Conservation (phyloP, 2,888 invertebrate species). For the Boloria selene region DNA sequence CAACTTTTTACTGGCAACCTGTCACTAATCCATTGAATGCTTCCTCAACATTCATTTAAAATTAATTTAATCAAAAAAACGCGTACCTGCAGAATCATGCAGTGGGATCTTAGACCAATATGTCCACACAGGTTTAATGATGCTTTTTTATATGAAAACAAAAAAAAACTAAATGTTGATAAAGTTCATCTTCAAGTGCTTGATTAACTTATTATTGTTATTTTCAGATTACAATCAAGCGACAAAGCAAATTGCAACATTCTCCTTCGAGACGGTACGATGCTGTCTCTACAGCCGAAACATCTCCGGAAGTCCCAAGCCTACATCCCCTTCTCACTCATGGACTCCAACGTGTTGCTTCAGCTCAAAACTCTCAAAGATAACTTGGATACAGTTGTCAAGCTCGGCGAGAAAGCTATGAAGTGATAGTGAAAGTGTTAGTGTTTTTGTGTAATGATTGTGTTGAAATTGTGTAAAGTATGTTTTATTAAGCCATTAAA, state of each 20-base stretch:
- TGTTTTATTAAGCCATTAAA: no score
- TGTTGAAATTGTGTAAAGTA: neutral
- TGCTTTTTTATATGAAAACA: no score
- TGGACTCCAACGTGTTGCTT: slow-evolving; percentile 64
- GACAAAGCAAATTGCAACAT: slow-evolving; percentile 85
- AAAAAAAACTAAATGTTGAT: no score
- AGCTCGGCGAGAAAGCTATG: slow-evolving; percentile 60
- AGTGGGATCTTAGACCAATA: no score
- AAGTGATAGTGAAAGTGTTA: slow-evolving; percentile 31
- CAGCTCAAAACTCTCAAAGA: slow-evolving; percentile 79
- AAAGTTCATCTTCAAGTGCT: no score
- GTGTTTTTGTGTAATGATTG: slow-evolving; percentile 1
- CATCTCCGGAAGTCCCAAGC: slow-evolving; percentile 69
- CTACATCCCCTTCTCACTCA: slow-evolving; percentile 71
- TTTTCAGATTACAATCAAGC: slow-evolving; percentile 70
- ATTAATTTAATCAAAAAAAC: no score
- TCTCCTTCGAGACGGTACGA: slow-evolving; percentile 83
- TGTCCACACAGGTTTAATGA: no score
- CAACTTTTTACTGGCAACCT: no score
- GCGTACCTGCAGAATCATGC: no score
- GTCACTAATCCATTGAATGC: no score
- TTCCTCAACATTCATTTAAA: no score
- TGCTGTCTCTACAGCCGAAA: slow-evolving; percentile 84
- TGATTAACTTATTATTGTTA: neutral
- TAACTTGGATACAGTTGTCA: slow-evolving; percentile 72